phyloP scores from a whole-genome alignment of 2,113 vertebrate genomes.

The Mugil cephalus region DNA sequence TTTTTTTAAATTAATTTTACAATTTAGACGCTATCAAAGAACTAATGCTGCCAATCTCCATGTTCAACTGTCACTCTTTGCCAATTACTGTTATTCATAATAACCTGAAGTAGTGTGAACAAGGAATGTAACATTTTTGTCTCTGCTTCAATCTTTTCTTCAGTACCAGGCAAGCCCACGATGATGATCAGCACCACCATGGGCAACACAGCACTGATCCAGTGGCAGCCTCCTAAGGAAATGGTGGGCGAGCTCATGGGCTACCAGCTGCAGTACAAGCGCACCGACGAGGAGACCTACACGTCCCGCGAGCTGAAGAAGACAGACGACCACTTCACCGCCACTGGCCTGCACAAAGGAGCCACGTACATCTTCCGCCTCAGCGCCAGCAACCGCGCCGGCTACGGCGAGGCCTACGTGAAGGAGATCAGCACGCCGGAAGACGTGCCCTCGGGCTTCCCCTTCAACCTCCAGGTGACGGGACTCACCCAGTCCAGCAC shows the following conservation, averaged over 20 bases:
- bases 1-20: too few relatives aligned
- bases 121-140: too few relatives aligned
- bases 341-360: slow-evolving; percentile 93
- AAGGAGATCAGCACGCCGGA: slow-evolving; percentile 94
- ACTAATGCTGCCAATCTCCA: too few relatives aligned
- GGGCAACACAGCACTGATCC: slow-evolving; percentile 96
- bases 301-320: slow-evolving; percentile 90
- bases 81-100: too few relatives aligned
- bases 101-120: too few relatives aligned
- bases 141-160: too few relatives aligned
- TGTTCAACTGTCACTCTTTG: too few relatives aligned
- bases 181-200: slow-evolving; percentile 98
- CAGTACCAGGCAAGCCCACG: slow-evolving; percentile 95
- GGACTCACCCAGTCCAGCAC: slow-evolving; percentile 95
- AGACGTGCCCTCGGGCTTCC: slow-evolving; percentile 91
- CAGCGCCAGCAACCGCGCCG: slow-evolving; percentile 93
- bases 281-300: slow-evolving; percentile 89
- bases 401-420: slow-evolving; percentile 91
- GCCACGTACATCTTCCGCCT: slow-evolving; percentile 94
- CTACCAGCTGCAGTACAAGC: slow-evolving; percentile 94
- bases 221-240: slow-evolving; percentile 98
- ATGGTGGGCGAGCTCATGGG: slow-evolving; percentile 96
- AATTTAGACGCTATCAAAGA: too few relatives aligned
- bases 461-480: slow-evolving; percentile 91
- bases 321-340: slow-evolving; percentile 92